A percentile compares a stretch with the other conserved stretches of the same genome.
Evolutionary conservation across 2,888 invertebrate species (phyloP).

Genomic region (Tetanocera ferruginea): DNA sequence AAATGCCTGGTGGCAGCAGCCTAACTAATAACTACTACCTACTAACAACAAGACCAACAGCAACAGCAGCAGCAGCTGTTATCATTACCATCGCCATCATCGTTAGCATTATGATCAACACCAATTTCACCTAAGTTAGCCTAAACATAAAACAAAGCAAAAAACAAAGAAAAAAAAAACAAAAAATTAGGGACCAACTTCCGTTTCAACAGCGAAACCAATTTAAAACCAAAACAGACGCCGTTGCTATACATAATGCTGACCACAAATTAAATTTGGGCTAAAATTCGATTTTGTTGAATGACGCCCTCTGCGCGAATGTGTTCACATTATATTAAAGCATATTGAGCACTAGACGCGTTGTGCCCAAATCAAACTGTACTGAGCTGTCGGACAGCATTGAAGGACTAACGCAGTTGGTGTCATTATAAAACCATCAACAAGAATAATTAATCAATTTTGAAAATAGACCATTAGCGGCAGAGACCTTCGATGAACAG

Average conservation of each 20-base stretch:
- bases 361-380: too few species aligned
- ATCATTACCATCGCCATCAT: not conserved
- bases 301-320: not conserved
- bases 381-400: not conserved
- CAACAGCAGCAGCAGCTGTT: not conserved
- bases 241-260: not conserved
- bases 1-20: not conserved
- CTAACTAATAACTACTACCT: not conserved
- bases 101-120: not conserved
- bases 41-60: not conserved
- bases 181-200: not conserved
- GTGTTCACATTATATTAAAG: not conserved
- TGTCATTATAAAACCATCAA: conserved; percentile 16
- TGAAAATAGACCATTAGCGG: not conserved
- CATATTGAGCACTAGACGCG: not conserved
- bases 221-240: not conserved
- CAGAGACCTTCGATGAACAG: not conserved
- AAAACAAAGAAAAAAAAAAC: not conserved
- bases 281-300: not conserved
- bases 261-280: not conserved
- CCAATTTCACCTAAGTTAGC: not conserved
- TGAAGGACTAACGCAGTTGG: not conserved
- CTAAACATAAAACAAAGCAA: not conserved
- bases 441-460: conserved; percentile 4
- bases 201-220: not conserved